These are phyloP conservation scores for Caenorhabditis brenneri DNA, from an alignment of 1,140 invertebrate species.

Conservation along the genomic window DNA sequence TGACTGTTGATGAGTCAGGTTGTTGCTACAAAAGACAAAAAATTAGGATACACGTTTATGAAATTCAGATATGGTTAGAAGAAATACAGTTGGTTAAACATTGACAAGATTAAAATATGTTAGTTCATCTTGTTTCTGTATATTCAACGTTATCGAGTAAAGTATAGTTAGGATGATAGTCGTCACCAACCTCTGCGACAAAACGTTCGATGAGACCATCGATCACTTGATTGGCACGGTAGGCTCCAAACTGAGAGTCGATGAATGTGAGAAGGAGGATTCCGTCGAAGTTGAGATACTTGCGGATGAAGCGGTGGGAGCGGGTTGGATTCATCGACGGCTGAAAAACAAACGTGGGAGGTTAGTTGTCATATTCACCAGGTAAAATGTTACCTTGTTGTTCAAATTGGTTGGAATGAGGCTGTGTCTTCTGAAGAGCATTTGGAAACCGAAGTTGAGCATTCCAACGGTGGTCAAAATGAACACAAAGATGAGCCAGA, in stretches of 20 bases:
- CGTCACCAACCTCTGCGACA: constrained; percentile 11
- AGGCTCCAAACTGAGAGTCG: constrained; percentile 22
- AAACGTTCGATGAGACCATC: constrained; percentile 12
- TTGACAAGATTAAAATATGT: background rate
- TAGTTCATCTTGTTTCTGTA: background rate
- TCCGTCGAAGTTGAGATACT: constrained; percentile 18
- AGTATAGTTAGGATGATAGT: constrained; percentile 1
- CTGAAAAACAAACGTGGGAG: background rate
- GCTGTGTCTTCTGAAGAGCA: constrained; percentile 22
- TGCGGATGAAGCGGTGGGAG: background rate
- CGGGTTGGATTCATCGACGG: background rate
- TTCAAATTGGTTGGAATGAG: constrained; percentile 15
- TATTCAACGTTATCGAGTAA: background rate
- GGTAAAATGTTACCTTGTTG: background rate
- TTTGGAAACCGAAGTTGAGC: background rate
- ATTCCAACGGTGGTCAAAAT: constrained; percentile 23
- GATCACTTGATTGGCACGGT: background rate
- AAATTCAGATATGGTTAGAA: too few relatives aligned
- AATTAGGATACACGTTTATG: background rate
- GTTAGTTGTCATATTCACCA: background rate
- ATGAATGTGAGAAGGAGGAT: background rate
- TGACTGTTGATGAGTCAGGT: background rate
- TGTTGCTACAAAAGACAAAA: background rate
- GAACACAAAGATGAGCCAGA: constrained; percentile 55
- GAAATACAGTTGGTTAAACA: too few relatives aligned